These are phyloP conservation scores for Dolichotis patagonum DNA, from an alignment of 2,113 vertebrate species.

Conservation along the genomic window DNA sequence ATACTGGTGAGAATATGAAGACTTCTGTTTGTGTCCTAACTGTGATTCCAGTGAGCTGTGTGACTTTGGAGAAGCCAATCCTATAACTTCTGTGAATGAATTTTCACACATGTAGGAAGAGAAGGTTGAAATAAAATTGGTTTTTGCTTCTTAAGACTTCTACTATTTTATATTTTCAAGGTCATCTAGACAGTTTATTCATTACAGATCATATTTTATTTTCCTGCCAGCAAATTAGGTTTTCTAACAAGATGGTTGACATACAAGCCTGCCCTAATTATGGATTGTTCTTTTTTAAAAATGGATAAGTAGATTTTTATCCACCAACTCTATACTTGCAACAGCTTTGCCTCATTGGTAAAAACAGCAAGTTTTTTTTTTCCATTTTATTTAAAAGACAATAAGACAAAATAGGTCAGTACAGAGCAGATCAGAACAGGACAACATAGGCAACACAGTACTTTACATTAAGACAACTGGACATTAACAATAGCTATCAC, in stretches of 20 bases:
- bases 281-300: background rate
- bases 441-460: too few relatives aligned
- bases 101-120: background rate
- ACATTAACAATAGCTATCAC: too few relatives aligned
- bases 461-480: too few relatives aligned
- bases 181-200: constrained; percentile 5
- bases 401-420: too few relatives aligned
- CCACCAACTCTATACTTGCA: background rate
- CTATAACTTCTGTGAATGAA: background rate
- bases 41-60: background rate
- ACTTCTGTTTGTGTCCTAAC: background rate
- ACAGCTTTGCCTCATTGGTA: background rate
- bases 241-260: background rate
- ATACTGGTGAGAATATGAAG: background rate
- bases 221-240: background rate
- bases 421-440: too few relatives aligned
- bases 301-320: background rate
- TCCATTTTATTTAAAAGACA: too few relatives aligned
- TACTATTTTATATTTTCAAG: constrained; percentile 36
- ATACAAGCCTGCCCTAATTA: background rate
- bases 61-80: background rate
- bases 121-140: background rate
- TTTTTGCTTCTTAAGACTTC: constrained; percentile 38
- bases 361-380: too few relatives aligned
- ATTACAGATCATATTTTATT: constrained; percentile 30